Conservation (phyloP, 2,113 vertebrate species). For the Embiotoca jacksoni region DNA sequence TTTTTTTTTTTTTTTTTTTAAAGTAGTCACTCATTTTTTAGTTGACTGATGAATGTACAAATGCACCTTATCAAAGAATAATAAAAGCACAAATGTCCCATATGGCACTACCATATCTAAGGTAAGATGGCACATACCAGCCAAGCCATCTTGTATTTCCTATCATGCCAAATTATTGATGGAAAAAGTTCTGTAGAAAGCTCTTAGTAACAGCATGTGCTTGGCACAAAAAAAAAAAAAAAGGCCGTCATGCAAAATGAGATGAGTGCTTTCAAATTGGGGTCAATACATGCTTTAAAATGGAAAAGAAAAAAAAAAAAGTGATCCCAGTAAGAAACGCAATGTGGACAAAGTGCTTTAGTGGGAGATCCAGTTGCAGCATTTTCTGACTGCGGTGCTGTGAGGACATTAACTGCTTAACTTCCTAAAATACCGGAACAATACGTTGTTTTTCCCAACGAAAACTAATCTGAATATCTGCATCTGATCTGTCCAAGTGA, state of each 20-base stretch:
- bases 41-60: neutral
- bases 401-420: too few species aligned
- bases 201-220: conserved; percentile 19
- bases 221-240: neutral
- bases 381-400: neutral
- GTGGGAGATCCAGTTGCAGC: neutral
- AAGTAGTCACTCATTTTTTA: too few species aligned
- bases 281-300: conserved; percentile 11
- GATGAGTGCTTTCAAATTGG: neutral
- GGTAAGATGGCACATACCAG: conserved; percentile 1
- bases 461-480: neutral
- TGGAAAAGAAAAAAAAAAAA: neutral
- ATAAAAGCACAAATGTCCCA: neutral
- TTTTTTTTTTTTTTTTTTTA: neutral
- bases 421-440: neutral
- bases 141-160: neutral
- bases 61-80: neutral
- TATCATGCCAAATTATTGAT: conserved; percentile 60
- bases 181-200: conserved; percentile 32
- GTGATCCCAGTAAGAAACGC: neutral
- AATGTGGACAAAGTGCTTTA: neutral
- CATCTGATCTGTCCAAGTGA: neutral
- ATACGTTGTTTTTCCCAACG: neutral
- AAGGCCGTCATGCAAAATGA: neutral
- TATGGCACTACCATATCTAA: neutral